A percentile compares a stretch with the other conserved stretches of the same genome.
phyloP scores from a whole-genome alignment of 2,113 vertebrate genomes.

The Oreochromis spilurus region DNA sequence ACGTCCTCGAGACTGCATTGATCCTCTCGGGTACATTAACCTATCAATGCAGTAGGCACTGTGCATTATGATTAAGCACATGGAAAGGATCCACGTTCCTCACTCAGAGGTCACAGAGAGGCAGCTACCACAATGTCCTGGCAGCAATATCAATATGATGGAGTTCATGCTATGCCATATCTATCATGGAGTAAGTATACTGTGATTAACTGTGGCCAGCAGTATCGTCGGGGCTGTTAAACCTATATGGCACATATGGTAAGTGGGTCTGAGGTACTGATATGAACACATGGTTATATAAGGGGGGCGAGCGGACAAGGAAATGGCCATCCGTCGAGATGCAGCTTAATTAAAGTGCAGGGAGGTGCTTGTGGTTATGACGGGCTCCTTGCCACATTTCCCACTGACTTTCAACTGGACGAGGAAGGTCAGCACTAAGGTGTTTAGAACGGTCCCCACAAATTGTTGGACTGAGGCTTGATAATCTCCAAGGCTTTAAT shows the following conservation, averaged over 20 bases:
- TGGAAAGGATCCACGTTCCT: constrained; percentile 42
- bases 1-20: constrained; percentile 53
- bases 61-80: constrained; percentile 61
- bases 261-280: constrained; percentile 40
- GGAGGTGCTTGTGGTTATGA: constrained; percentile 8
- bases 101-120: constrained; percentile 47
- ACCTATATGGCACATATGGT: constrained; percentile 31
- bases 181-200: constrained; percentile 44
- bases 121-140: constrained; percentile 32
- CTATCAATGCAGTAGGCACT: constrained; percentile 42
- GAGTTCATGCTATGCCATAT: constrained; percentile 20
- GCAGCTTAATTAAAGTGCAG: constrained; percentile 62
- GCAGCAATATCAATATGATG: constrained; percentile 62
- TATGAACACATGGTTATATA: constrained; percentile 35
- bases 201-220: constrained; percentile 44
- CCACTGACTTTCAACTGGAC: constrained; percentile 65
- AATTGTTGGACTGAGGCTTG: constrained; percentile 70
- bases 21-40: constrained; percentile 54
- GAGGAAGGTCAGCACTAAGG: constrained; percentile 66
- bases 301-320: background rate
- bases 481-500: constrained; percentile 73
- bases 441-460: constrained; percentile 69
- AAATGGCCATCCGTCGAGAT: constrained; percentile 17
- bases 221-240: constrained; percentile 31
- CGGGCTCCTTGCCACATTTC: constrained; percentile 62